Percentiles rank a stretch among this genome's conserved stretches.
Evolutionary conservation across 2,113 vertebrate species (phyloP).

Genomic region (Ceuthmochares aereus): DNA sequence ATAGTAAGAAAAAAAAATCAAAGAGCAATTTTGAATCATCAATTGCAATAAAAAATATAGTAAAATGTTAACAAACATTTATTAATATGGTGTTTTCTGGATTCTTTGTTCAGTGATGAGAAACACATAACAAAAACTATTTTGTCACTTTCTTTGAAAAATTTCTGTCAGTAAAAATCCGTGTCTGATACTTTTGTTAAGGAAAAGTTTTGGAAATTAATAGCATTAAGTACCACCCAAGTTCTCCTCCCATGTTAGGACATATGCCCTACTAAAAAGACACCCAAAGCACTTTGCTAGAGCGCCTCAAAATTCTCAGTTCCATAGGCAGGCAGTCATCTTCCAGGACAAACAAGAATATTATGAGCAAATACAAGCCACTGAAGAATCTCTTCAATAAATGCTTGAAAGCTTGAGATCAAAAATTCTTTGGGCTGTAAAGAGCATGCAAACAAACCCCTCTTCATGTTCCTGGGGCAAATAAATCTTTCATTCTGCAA

Average conservation of each 20-base stretch:
- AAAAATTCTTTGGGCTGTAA: conserved; percentile 16
- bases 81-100: not conserved
- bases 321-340: not conserved
- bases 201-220: not conserved
- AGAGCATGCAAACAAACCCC: conserved; percentile 24
- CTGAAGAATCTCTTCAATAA: conserved; percentile 4
- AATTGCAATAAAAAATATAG: not conserved
- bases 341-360: not conserved
- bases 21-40: not conserved
- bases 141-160: not conserved
- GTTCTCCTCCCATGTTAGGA: not conserved
- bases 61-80: not conserved
- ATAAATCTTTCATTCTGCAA: not conserved
- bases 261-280: not conserved
- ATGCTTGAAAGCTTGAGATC: conserved; percentile 32
- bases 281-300: not conserved
- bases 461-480: not conserved
- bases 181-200: not conserved
- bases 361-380: not conserved
- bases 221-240: not conserved
- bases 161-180: not conserved
- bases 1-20: not conserved
- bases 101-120: not conserved
- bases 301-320: not conserved
- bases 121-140: not conserved